phyloP scores from a whole-genome alignment of 1,140 invertebrate genomes.

The Pygmarrhopalites habei region DNA sequence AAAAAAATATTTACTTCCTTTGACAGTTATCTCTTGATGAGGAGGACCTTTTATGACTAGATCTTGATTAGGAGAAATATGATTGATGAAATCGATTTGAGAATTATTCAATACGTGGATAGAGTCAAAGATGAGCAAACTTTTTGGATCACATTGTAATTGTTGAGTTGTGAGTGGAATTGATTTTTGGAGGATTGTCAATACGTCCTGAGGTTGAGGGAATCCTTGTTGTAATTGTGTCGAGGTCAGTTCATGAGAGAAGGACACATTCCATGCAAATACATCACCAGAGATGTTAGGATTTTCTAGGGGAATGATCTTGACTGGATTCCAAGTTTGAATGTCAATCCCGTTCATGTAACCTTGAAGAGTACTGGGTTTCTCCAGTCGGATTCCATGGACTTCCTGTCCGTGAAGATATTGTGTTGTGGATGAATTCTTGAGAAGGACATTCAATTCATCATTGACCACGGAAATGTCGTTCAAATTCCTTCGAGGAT shows the following conservation, averaged over 20 bases:
- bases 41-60: neutral
- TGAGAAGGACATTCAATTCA: neutral
- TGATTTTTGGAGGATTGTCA: neutral
- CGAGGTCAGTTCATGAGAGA: neutral
- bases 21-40: neutral
- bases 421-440: neutral
- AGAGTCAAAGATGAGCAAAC: neutral
- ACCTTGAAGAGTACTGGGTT: neutral
- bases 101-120: neutral
- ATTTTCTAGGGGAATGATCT: neutral
- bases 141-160: neutral
- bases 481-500: conserved; percentile 1
- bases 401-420: neutral
- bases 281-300: neutral
- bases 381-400: neutral
- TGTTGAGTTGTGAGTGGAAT: too few species aligned
- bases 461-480: neutral
- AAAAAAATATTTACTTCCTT: neutral
- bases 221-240: neutral
- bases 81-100: neutral
- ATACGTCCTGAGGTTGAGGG: neutral
- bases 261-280: neutral
- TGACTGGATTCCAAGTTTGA: neutral
- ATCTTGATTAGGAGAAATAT: neutral
- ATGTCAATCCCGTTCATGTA: conserved; percentile 1